Conservation (phyloP, 2,113 vertebrate species). For the Scomber scombrus region DNA sequence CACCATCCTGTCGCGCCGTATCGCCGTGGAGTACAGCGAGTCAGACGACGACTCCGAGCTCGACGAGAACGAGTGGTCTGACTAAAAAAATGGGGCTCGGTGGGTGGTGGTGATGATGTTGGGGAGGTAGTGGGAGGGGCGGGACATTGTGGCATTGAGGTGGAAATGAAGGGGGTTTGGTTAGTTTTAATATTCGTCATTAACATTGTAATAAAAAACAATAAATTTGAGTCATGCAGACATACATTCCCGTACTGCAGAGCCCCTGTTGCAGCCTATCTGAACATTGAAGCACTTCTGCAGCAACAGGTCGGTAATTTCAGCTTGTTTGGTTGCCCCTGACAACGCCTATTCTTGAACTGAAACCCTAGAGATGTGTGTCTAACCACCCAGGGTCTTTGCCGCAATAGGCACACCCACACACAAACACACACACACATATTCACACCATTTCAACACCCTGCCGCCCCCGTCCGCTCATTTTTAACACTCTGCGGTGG, state of each 20-base stretch:
- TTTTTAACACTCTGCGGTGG: constrained; percentile 50
- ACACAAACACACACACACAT: neutral
- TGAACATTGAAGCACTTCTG: neutral
- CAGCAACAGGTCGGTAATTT: constrained; percentile 14
- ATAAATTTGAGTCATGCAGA: neutral
- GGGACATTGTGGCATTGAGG: neutral
- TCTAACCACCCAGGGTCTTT: neutral
- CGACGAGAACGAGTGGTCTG: constrained; percentile 96
- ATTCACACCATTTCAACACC: constrained; percentile 25
- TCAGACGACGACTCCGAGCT: constrained; percentile 95
- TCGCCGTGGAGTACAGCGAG: constrained; percentile 96
- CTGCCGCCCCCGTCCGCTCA: constrained; percentile 29
- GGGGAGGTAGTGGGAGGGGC: neutral
- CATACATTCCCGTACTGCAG: neutral
- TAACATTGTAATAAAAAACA: neutral
- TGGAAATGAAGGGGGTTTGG: constrained; percentile 21
- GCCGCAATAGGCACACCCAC: constrained; percentile 21
- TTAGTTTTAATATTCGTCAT: constrained; percentile 32
- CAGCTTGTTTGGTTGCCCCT: constrained; percentile 41
- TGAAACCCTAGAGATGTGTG: constrained; percentile 22
- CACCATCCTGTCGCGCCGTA: constrained; percentile 93
- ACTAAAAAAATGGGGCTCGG: constrained; percentile 73
- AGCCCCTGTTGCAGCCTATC: neutral
- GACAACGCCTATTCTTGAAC: constrained; percentile 27
- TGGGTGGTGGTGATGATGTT: neutral